Evolutionary conservation across 2,113 vertebrate genomes (phyloP), one percentile per base, ranked within the genome.

Genomic region (Microcebus griseorufus): DNA sequence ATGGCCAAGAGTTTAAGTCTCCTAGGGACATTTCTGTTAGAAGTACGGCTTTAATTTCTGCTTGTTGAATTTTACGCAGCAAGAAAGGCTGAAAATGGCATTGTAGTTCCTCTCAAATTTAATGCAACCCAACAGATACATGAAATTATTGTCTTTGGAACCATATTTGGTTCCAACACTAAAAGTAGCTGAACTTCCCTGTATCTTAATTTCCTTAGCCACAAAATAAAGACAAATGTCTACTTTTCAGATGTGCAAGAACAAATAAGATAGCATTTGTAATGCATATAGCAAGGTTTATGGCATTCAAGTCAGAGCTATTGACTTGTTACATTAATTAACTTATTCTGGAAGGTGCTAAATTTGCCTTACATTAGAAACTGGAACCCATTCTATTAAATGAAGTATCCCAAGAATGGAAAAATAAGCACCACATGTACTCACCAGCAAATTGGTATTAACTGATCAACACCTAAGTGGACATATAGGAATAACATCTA

Each of bases 81-180:
- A 82, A 22, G 22, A 64, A 88, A 82, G 9, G 37, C 53, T 81
- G 16, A 51, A n/a, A 48, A 87, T 70, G 25, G 45, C 53, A 83
- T 23, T 53, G 5, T 82, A 22, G 73, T 72, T 86, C 58, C 37
- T 97, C 64, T 96, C 37, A 72, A 97, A 83, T 83, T 82, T 65
- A 93, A 95, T 51, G 82, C 48, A 79, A 37, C 8, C 27, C 14
- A 82, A 95, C 45, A 64, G 45, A 58, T 48, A 51, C 1, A 53
- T n/a, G n/a, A 91, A 94, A 94, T 88, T 75, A 39, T 42, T 83
- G 16, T 62, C 20, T 90, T 86, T 70, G 39, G 45, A 90, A 90
- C 10, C 34, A 60, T 58, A 73, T 80, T 93, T 83, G 67, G 16
- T 16, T 72, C 75, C 32, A 64, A 20, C 37, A 64, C 55, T 95